Evolutionary conservation across 2,888 invertebrate genomes (phyloP), one percentile per base, ranked within the genome.

Genomic region (Platycheirus albimanus): DNA sequence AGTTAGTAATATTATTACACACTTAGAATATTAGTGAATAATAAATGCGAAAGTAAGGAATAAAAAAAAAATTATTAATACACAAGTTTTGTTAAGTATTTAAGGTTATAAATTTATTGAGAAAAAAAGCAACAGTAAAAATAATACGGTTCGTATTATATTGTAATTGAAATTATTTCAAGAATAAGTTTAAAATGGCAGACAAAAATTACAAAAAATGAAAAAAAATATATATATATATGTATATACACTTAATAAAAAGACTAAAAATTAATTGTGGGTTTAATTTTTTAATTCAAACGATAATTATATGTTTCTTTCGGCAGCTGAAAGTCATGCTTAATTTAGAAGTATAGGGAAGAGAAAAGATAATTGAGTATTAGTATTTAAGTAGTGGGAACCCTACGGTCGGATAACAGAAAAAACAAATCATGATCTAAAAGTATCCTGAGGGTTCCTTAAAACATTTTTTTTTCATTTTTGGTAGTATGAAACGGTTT

Each of bases 151-250:
- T n/a, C n/a, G n/a, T n/a, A 63, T 72, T 74, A 51, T 66, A 70
- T 76, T 81, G 80, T 81, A 76, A 64, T 80, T 80, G 64, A 64
- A 79, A 64, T 70, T 63, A 70, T 75, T 80, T 80, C 75, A 80
- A 79, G 51, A 61, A 45, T 43, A 63, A 28, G 64, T 72, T 49
- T 43, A 54, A 61, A 56, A 66, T 58, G 49, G 38, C 64, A 64
- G 43, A 71, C 19, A 56, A 70, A 58, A 63, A 71, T 71, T n/a
- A n/a, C n/a, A n/a, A 54, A 51, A 24, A 51, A 75, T 58, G 11
- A 70, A 54, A 64, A 20, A 74, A 63, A 43, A 74, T 11, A 75
- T 61, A 80, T 75, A 81, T 80, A 80, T 76, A 81, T 33, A 80
- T 76, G 77, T 33, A 81, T 7, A 71, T 20, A 45, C 75, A 76